Evolutionary conservation across 2,797 vertebrate genomes (phyloP), one percentile per base, ranked within the genome.

Genomic region (Mus minutoides): DNA sequence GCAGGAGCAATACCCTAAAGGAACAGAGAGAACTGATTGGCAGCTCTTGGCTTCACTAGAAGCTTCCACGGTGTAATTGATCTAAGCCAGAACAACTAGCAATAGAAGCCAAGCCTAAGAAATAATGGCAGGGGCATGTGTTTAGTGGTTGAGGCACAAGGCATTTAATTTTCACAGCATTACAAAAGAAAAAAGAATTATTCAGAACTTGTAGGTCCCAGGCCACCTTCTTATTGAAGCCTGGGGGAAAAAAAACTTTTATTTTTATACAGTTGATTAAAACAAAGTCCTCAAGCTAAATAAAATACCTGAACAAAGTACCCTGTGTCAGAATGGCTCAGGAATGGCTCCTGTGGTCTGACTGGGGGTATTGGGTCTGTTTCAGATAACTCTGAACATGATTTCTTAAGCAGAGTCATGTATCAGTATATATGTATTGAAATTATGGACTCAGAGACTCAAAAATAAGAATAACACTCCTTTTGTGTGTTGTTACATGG

Each of bases 241-340:
- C 46, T 94, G 29, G 34, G 52, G 0, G 1, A 56, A 58, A n/a
- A 46, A 29, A 22, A 86, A 83, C 37, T 62, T 16, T 64, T 37
- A 89, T 94, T 96, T 88, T 94, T 92, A 91, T 73, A 89, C 9
- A 87, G 58, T 78, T 94, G 64, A 92, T 96, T 94, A 91, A 95
- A 93, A 87, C 17, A 80, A 94, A 90, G 26, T 67, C 21, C 37
- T 84, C 52, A 21, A 84, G 76, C 31, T 95, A 58, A 92, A 91
- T 91, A 73, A 95, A 93, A 83, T 46, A 88, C 34, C 46, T 46
- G 91, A 91, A 10, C 60, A 90, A 94, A 78, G 82, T 82, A 79
- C 60, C 54, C 22, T 83, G n/a, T 46, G 67, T 54, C n/a, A 93
- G 37, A 86, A 92, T 40, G 83, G 16, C 46, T 96, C 71, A 71